A percentile compares a stretch with the other conserved stretches of the same genome.
These are phyloP conservation scores for Lota lota DNA, from an alignment of 2,113 vertebrate genomes.

Conservation along the genomic window DNA sequence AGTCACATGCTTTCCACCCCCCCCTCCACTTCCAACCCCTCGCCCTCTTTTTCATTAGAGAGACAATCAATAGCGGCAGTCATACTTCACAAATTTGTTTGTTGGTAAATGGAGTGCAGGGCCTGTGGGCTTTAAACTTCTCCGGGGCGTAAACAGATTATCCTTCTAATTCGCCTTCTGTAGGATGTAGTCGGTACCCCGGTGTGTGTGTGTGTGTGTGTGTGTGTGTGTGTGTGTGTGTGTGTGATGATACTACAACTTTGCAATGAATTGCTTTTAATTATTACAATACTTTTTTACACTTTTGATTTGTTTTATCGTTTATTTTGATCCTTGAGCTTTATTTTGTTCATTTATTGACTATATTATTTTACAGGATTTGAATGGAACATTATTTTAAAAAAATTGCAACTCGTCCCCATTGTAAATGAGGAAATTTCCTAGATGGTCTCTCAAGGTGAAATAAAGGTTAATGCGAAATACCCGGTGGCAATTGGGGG, in stretches of 20 bases:
- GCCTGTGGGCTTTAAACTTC: conserved; percentile 11
- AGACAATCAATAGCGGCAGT: conserved; percentile 37
- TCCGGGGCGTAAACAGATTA: conserved; percentile 18
- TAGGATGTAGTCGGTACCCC: neutral
- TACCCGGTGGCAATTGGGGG: no score
- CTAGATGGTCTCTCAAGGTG: no score
- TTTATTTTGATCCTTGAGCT: no score
- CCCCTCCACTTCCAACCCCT: neutral
- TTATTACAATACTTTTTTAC: no score
- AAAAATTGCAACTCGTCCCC: no score
- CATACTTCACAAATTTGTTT: conserved; percentile 51
- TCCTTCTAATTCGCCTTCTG: conserved; percentile 2
- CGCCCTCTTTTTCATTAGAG: conserved; percentile 32
- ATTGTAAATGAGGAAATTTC: no score
- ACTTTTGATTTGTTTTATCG: no score
- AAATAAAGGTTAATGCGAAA: no score
- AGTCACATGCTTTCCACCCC: neutral
- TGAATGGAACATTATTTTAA: no score
- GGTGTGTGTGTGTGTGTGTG: neutral
- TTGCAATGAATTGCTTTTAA: no score
- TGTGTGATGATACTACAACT: neutral
- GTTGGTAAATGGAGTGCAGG: conserved; percentile 45
- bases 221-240: neutral
- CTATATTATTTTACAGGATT: no score
- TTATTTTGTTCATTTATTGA: no score